Conservation (phyloP, 92 coral and sea anemone species). For the Epizoanthus illoricatus region DNA sequence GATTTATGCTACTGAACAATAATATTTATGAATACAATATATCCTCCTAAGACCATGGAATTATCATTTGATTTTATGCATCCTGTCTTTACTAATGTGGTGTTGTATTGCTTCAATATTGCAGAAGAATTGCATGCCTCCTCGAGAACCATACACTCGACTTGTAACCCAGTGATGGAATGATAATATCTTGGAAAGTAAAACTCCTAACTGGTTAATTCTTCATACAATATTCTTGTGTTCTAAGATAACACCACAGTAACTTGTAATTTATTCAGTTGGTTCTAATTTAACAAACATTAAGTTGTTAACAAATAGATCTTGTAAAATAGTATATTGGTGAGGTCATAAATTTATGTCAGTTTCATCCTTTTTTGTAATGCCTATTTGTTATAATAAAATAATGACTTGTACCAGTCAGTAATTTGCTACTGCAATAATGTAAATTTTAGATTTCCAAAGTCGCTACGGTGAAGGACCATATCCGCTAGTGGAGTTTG, state of each 20-base stretch:
- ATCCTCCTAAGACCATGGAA: not conserved
- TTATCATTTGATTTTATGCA: not conserved
- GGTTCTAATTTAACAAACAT: not conserved
- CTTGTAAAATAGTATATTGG: too few relatives aligned
- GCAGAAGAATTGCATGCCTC: constrained; percentile 38
- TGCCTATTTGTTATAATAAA: not conserved
- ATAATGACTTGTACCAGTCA: not conserved
- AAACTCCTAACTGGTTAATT: not conserved
- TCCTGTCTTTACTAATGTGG: constrained; percentile 8
- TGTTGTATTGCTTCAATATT: constrained; percentile 30
- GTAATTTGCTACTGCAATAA: not conserved
- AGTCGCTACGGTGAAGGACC: not conserved
- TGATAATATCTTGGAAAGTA: constrained; percentile 17
- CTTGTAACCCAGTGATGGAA: constrained; percentile 31
- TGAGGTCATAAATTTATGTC: not conserved
- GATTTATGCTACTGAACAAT: not conserved
- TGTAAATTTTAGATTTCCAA: not conserved
- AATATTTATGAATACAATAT: not conserved
- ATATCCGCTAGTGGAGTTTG: too few relatives aligned
- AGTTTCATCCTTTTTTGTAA: not conserved
- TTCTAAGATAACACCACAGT: constrained; percentile 1
- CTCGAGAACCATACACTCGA: constrained; percentile 22
- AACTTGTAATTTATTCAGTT: not conserved
- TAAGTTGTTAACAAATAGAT: too few relatives aligned
- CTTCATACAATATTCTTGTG: not conserved